phyloP scores from a whole-genome alignment of 2,888 invertebrate species.

The Autographa gamma region DNA sequence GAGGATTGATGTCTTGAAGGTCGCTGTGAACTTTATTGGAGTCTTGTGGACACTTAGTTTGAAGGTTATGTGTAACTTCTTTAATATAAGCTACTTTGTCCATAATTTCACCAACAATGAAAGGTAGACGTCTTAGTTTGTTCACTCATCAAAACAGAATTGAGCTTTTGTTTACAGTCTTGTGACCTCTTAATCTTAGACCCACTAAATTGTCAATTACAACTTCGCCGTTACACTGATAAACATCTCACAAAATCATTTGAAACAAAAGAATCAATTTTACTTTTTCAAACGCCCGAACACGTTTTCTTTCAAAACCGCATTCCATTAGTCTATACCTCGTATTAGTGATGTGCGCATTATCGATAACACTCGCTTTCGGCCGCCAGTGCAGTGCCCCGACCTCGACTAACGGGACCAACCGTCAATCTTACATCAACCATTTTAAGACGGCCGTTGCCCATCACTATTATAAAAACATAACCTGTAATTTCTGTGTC shows the following conservation, averaged over 20 bases:
- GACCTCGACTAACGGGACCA: conserved; percentile 78
- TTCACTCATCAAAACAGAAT: neutral
- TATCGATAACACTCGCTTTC: conserved; percentile 79
- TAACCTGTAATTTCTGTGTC: conserved; percentile 60
- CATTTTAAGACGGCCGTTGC: conserved; percentile 69
- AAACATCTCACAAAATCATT: conserved; percentile 24
- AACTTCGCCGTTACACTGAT: conserved; percentile 1
- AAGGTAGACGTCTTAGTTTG: neutral
- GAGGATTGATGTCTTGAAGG: neutral
- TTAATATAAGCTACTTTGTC: neutral
- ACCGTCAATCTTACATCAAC: conserved; percentile 82
- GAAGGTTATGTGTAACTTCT: neutral
- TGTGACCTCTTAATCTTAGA: neutral
- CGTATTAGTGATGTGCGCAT: conserved; percentile 79
- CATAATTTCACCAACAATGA: too few relatives aligned
- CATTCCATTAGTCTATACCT: conserved; percentile 78
- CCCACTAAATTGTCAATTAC: neutral
- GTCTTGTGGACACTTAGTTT: neutral
- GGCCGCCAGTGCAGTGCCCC: conserved; percentile 77
- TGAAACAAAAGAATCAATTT: conserved; percentile 60
- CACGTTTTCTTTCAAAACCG: conserved; percentile 80
- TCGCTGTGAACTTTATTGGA: neutral
- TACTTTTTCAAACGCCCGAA: conserved; percentile 63
- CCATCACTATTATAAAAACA: conserved; percentile 65
- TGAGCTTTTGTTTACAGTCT: neutral